Evolutionary conservation across 2,113 vertebrate species (phyloP).

Genomic region (Plotosus lineatus): DNA sequence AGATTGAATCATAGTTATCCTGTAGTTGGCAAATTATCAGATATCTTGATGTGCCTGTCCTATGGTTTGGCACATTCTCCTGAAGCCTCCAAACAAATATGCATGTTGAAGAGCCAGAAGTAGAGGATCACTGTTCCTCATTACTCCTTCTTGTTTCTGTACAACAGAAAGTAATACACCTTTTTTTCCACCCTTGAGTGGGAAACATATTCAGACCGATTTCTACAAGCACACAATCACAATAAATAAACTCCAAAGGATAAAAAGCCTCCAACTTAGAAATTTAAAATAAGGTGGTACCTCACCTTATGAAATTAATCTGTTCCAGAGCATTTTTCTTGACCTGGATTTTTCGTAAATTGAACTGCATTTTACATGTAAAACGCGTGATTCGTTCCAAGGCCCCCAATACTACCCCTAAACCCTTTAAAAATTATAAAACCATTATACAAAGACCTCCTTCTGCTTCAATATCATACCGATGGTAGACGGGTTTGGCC

Average conservation of each 20-base stretch:
- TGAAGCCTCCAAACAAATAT: slow-evolving; percentile 9
- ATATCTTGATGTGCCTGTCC: slow-evolving; percentile 7
- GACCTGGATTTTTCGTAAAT: no score
- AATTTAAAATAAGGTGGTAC: slow-evolving; percentile 12
- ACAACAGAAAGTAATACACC: background rate
- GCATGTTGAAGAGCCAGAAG: background rate
- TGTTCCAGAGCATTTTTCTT: no score
- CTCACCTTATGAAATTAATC: no score
- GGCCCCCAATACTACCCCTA: no score
- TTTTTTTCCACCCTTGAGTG: background rate
- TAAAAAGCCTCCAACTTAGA: slow-evolving; percentile 13
- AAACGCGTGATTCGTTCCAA: no score
- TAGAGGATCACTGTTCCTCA: background rate
- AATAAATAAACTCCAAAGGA: background rate
- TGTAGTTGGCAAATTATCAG: background rate
- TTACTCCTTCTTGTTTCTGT: background rate
- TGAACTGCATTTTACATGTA: no score
- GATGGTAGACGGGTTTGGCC: no score
- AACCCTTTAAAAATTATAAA: no score
- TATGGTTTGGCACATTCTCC: background rate
- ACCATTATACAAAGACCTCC: no score
- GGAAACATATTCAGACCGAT: background rate
- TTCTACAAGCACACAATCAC: background rate
- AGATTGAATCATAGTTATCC: slow-evolving; percentile 34
- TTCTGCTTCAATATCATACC: no score